These are phyloP conservation scores for Eupeodes luniger DNA, from an alignment of 2,888 invertebrate genomes.

Conservation along the genomic window DNA sequence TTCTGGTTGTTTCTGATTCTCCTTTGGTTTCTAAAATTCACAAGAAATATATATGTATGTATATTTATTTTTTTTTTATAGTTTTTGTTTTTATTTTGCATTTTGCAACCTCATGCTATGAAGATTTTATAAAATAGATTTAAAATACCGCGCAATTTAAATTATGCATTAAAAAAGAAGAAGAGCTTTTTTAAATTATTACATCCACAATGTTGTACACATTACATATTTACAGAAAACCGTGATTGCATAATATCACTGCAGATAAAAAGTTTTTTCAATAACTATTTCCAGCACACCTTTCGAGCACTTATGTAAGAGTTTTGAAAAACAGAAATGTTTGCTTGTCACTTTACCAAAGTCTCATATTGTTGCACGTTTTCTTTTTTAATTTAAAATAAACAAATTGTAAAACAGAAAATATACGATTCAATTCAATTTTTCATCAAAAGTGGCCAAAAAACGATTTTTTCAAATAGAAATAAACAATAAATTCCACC, in stretches of 20 bases:
- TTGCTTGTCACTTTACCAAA: constrained; percentile 47
- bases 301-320: constrained; percentile 42
- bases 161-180: background rate
- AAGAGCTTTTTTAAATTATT: constrained; percentile 27
- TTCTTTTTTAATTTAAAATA: constrained; percentile 77
- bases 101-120: background rate
- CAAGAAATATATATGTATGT: background rate
- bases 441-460: constrained; percentile 70
- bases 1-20: constrained; percentile 64
- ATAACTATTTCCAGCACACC: constrained; percentile 46
- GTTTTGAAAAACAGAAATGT: constrained; percentile 14
- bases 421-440: constrained; percentile 42
- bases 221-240: constrained; percentile 48
- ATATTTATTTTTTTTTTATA: constrained; percentile 21
- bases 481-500: constrained; percentile 76
- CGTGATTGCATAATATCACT: constrained; percentile 43
- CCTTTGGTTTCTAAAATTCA: constrained; percentile 44
- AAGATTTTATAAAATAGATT: background rate
- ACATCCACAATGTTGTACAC: constrained; percentile 41
- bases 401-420: background rate
- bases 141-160: constrained; percentile 33
- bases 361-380: constrained; percentile 37
- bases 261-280: constrained; percentile 7
- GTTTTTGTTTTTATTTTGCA: background rate
- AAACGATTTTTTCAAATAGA: constrained; percentile 69